phyloP scores from a whole-genome alignment of 1,140 invertebrate genomes.

The Glossosoma conforme region DNA sequence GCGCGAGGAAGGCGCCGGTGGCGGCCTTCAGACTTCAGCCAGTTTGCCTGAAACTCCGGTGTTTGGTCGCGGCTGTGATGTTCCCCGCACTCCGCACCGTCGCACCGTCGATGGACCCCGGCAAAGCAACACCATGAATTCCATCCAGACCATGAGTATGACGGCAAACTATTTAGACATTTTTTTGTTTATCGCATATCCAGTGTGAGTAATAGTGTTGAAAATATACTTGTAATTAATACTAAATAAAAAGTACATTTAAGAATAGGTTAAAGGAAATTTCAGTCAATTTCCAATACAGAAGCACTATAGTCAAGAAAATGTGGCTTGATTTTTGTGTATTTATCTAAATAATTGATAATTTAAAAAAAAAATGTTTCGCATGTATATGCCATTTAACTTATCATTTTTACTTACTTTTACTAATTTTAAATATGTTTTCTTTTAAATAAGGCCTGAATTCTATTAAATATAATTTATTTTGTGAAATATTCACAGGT shows the following conservation, averaged over 20 bases:
- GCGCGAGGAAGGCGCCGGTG: slow-evolving; percentile 38
- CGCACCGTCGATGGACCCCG: slow-evolving; percentile 54
- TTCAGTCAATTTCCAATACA: too few relatives aligned
- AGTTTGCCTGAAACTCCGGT: slow-evolving; percentile 79
- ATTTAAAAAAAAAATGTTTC: too few relatives aligned
- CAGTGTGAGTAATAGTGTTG: too few relatives aligned
- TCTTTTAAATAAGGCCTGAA: too few relatives aligned
- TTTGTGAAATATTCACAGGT: too few relatives aligned
- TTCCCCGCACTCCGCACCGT: slow-evolving; percentile 66
- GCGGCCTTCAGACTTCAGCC: slow-evolving; percentile 71
- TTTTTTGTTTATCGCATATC: background rate
- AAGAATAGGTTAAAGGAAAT: slow-evolving; percentile 6
- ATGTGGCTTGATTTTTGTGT: too few relatives aligned
- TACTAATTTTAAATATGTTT: too few relatives aligned
- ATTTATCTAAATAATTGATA: too few relatives aligned
- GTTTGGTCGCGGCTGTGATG: slow-evolving; percentile 73
- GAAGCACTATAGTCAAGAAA: too few relatives aligned
- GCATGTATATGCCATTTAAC: too few relatives aligned
- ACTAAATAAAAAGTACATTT: background rate
- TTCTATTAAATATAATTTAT: too few relatives aligned
- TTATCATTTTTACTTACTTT: too few relatives aligned
- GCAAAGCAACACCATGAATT: slow-evolving; percentile 58
- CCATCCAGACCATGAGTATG: slow-evolving; percentile 51
- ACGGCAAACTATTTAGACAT: background rate
- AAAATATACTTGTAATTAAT: background rate